phyloP scores from a whole-genome alignment of 2,113 vertebrate genomes.

The Lamprologus lemairii region DNA sequence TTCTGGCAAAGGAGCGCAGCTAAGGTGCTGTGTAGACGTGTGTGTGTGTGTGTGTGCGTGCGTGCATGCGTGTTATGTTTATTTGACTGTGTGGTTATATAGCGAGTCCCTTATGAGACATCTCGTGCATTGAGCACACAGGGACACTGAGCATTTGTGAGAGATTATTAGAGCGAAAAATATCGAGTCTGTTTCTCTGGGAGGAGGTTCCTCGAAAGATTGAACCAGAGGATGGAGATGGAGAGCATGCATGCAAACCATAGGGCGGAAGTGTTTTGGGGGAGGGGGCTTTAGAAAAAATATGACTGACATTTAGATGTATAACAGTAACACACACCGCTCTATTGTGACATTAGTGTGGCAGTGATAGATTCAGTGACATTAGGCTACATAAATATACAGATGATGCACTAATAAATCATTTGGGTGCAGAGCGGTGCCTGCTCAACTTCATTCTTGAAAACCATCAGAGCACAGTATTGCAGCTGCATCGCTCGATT shows the following conservation, averaged over 20 bases:
- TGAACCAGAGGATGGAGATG: slow-evolving; percentile 23
- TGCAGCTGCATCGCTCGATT: not conserved
- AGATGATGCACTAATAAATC: slow-evolving; percentile 32
- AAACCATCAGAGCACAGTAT: not conserved
- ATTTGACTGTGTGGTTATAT: not conserved
- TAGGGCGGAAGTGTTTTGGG: slow-evolving; percentile 12
- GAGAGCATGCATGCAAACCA: slow-evolving; percentile 35
- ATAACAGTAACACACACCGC: slow-evolving; percentile 22
- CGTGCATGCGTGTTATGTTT: not conserved
- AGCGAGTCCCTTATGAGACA: slow-evolving; percentile 1
- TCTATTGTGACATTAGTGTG: slow-evolving; percentile 18
- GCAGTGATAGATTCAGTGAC: slow-evolving; percentile 39
- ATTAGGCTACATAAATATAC: slow-evolving; percentile 32
- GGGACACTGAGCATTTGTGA: slow-evolving; percentile 61
- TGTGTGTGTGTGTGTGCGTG: not conserved
- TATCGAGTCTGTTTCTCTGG: slow-evolving; percentile 58
- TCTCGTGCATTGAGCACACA: slow-evolving; percentile 49
- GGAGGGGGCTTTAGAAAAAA: not conserved
- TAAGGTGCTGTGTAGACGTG: not conserved
- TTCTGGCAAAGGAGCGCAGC: not conserved
- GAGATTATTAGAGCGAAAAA: slow-evolving; percentile 73
- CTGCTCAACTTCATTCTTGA: slow-evolving; percentile 8
- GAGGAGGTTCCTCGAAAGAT: slow-evolving; percentile 69
- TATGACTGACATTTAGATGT: slow-evolving; percentile 16
- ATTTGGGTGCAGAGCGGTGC: not conserved